Conservation (phyloP, 30 jellyfish, hydroid and myxozoan genomes). For the Sanderia malayensis region DNA sequence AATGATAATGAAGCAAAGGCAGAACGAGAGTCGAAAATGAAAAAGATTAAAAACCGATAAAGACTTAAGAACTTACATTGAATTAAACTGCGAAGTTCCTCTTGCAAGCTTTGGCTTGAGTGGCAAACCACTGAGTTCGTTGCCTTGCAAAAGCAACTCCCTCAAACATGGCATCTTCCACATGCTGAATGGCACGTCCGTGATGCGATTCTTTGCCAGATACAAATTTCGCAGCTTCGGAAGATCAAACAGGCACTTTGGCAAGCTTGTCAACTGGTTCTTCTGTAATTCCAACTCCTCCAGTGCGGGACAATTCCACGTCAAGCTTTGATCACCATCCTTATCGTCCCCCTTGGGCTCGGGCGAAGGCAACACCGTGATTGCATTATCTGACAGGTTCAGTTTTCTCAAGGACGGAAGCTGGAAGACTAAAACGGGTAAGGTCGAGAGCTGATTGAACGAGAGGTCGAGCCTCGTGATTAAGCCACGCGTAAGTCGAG, state of each 20-base stretch:
- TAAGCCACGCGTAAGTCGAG: constrained; percentile 15
- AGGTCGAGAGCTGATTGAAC: constrained; percentile 37
- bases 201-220: constrained; percentile 40
- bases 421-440: constrained; percentile 73
- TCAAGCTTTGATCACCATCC: constrained; percentile 4
- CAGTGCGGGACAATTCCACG: constrained; percentile 81
- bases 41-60: too few species aligned
- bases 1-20: too few species aligned
- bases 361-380: constrained; percentile 7
- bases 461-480: constrained; percentile 70
- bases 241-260: constrained; percentile 67
- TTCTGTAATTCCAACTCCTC: constrained; percentile 77
- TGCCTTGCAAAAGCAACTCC: constrained; percentile 46
- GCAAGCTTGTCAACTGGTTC: constrained; percentile 47
- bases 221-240: constrained; percentile 41
- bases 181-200: constrained; percentile 62
- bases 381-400: constrained; percentile 65
- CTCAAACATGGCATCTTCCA: constrained; percentile 82
- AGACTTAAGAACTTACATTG: neutral
- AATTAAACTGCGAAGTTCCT: constrained; percentile 2
- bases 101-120: constrained; percentile 8
- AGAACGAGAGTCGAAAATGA: too few species aligned
- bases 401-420: constrained; percentile 67
- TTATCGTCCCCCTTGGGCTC: neutral
- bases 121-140: constrained; percentile 60